Evolutionary conservation across 2,797 vertebrate genomes (phyloP), one percentile per base, ranked within the genome.

Genomic region (Margarornis squamiger): DNA sequence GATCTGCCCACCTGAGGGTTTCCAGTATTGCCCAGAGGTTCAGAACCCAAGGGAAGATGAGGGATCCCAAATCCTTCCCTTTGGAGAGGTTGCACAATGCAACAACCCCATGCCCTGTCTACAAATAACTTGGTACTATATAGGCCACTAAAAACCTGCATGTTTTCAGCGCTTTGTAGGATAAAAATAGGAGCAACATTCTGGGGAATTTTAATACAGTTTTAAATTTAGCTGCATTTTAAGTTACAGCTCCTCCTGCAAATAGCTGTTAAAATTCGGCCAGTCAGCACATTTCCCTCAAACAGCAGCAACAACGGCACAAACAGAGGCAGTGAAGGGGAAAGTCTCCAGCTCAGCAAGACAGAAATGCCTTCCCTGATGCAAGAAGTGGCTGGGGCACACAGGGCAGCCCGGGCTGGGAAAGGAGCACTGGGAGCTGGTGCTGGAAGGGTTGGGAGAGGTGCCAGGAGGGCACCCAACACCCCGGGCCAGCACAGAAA

Each of bases 281-380:
- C 93, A 91, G 97, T 98, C 98, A 98, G 98, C 97, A 97, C 91
- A 96, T 97, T 97, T 97, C 57, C 80, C 75, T 57, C 77, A 80
- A 96, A 85, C 94, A 95, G 93, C 2, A 51, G 95, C 93, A 96
- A 93, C 95, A 94, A 93, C 57, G 92, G 97, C 84, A 84, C 62
- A 78, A 90, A 97, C 88, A 94, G 84, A 18, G 78, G 91, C 96
- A 93, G 95, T 36, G 90, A 94, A 97, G 89, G 67, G 89, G 95
- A 95, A 97, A 98, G 97, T n/a, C 29, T 96, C 94, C 90, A 95
- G 88, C 97, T 98, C 97, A 97, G 97, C 97, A 98, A 84, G 82
- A 65, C 75, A 88, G 93, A 96, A 96, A 97, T 96, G 70, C 92
- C 86, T 95, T 94, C 67, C 46, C 77, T 83, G 59, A 85, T 24